A percentile compares a stretch with the other conserved stretches of the same genome.
Evolutionary conservation across 2,797 vertebrate genomes (phyloP).

Genomic region (Ptychadena robeensis): DNA sequence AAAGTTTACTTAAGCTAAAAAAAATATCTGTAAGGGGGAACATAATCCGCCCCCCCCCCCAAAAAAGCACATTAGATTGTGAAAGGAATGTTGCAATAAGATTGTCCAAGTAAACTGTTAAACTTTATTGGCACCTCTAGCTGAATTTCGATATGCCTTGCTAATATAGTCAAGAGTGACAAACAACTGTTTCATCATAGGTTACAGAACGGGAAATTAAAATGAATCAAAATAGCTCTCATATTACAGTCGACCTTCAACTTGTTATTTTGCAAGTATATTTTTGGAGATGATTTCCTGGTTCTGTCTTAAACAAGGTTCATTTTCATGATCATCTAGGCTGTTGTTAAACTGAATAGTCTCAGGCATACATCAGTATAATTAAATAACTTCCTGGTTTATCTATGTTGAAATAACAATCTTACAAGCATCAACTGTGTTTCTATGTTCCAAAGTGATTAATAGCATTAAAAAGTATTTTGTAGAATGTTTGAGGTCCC

Average conservation of each 20-base stretch:
- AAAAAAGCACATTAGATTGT: background rate
- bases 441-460: too few relatives aligned
- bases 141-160: background rate
- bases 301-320: slow-evolving; percentile 32
- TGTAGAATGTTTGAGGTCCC: too few relatives aligned
- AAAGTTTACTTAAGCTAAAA: too few relatives aligned
- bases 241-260: slow-evolving; percentile 52
- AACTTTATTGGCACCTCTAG: background rate
- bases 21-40: too few relatives aligned
- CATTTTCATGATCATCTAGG: slow-evolving; percentile 16
- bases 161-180: background rate
- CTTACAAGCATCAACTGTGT: too few relatives aligned
- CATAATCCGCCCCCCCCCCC: too few relatives aligned
- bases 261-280: slow-evolving; percentile 43
- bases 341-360: background rate
- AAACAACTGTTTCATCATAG: slow-evolving; percentile 48
- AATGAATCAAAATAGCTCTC: slow-evolving; percentile 55
- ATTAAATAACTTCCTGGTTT: background rate
- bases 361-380: background rate
- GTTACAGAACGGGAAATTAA: slow-evolving; percentile 51
- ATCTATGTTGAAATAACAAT: background rate
- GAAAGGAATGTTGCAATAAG: background rate
- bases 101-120: background rate
- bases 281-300: slow-evolving; percentile 54
- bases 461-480: too few relatives aligned